Percentiles rank a stretch among this genome's conserved stretches.
Conservation (phyloP, 1,140 invertebrate genomes). For the Holcopasites calliopsidis region DNA sequence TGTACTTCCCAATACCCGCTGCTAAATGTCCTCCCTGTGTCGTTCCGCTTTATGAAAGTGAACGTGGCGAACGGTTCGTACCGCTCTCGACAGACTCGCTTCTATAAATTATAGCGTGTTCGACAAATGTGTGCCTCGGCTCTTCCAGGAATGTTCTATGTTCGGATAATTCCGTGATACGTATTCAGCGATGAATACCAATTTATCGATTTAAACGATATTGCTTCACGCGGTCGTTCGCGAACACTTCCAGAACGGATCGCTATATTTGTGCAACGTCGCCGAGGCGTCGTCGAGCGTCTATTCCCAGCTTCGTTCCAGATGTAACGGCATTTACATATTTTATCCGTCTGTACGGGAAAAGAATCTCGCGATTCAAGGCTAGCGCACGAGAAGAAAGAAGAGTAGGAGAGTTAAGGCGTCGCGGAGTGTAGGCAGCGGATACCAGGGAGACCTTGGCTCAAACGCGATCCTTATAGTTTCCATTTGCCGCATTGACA, state of each 20-base stretch:
- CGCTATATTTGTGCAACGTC: slow-evolving; percentile 37
- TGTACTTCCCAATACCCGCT: slow-evolving; percentile 26
- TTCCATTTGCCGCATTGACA: slow-evolving; percentile 36
- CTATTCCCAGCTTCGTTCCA: slow-evolving; percentile 36
- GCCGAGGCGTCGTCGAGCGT: slow-evolving; percentile 7
- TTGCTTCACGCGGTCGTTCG: not conserved
- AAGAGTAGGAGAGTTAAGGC: not conserved
- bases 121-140: not conserved
- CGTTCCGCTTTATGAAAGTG: slow-evolving; percentile 30
- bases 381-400: slow-evolving; percentile 21
- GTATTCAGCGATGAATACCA: slow-evolving; percentile 18
- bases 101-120: not conserved
- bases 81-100: too few relatives aligned
- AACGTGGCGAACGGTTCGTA: slow-evolving; percentile 1
- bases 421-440: slow-evolving; percentile 28
- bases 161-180: slow-evolving; percentile 25
- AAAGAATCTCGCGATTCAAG: slow-evolving; percentile 55
- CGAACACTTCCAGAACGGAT: not conserved
- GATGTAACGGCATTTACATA: slow-evolving; percentile 51
- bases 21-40: slow-evolving; percentile 31
- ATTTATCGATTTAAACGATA: not conserved
- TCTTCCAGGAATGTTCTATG: slow-evolving; percentile 8
- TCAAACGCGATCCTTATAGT: slow-evolving; percentile 31
- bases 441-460: slow-evolving; percentile 22
- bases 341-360: slow-evolving; percentile 50